Evolutionary conservation across 2,888 invertebrate genomes (phyloP).

Genomic region (Elysia crispata): DNA sequence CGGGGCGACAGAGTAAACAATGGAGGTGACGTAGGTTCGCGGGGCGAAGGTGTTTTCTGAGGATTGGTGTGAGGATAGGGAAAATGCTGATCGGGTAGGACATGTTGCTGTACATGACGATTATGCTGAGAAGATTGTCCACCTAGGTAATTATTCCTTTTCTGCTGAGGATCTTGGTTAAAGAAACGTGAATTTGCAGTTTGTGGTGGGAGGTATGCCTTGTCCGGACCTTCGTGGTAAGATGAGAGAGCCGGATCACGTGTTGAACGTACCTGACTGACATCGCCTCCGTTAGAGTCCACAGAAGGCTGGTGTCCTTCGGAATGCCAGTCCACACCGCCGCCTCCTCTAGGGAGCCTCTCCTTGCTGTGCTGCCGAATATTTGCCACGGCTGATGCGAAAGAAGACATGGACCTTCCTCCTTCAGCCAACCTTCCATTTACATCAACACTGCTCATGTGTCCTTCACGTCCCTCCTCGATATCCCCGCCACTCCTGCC

Average conservation of each 20-base stretch:
- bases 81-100: background rate
- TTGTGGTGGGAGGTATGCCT: too few species aligned
- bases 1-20: background rate
- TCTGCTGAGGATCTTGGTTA: too few species aligned
- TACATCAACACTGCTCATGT: background rate
- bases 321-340: too few species aligned
- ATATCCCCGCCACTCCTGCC: background rate
- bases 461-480: background rate
- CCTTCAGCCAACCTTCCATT: background rate
- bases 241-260: too few species aligned
- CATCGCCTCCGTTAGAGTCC: too few species aligned
- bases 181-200: too few species aligned
- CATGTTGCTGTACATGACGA: background rate
- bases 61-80: background rate
- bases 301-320: too few species aligned
- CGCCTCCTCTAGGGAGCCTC: background rate
- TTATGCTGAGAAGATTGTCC: too few species aligned
- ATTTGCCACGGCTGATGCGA: slow-evolving; percentile 44
- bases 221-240: too few species aligned
- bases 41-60: background rate
- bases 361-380: slow-evolving; percentile 33
- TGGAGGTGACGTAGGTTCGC: background rate
- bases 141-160: too few species aligned
- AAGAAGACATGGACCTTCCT: slow-evolving; percentile 20
- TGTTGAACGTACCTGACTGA: too few species aligned